These are phyloP conservation scores for Morus bassanus DNA, from an alignment of 2,797 vertebrate genomes.

Conservation along the genomic window DNA sequence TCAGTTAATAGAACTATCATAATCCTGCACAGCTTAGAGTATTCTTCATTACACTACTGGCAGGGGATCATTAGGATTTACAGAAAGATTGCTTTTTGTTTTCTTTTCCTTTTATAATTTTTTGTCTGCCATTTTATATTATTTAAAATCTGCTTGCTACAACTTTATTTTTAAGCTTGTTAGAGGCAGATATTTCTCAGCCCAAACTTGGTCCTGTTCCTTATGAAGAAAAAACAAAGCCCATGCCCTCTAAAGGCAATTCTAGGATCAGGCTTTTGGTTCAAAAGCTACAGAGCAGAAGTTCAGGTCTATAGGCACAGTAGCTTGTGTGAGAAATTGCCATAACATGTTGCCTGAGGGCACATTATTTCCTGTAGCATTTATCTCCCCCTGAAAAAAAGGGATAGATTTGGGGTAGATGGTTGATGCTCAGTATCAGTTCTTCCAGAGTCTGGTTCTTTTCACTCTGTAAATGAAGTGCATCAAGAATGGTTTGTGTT, in stretches of 20 bases:
- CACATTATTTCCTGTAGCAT: background rate
- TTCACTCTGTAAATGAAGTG: background rate
- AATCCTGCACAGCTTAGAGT: conserved; percentile 29
- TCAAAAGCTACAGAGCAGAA: background rate
- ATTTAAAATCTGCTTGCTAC: conserved; percentile 7
- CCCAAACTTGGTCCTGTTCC: background rate
- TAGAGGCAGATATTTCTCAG: background rate
- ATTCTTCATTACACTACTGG: conserved; percentile 25
- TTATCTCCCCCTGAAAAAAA: background rate
- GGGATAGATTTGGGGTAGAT: background rate
- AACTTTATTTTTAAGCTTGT: background rate
- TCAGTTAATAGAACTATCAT: conserved; percentile 20
- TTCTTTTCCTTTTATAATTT: background rate
- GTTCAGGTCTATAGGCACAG: background rate
- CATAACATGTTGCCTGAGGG: background rate
- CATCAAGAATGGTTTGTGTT: background rate
- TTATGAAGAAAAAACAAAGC: background rate
- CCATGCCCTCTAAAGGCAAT: background rate
- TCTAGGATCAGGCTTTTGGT: background rate
- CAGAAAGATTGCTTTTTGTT: background rate
- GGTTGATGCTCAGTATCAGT: background rate
- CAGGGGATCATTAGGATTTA: conserved; percentile 39
- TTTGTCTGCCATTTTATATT: background rate
- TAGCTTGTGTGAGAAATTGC: background rate
- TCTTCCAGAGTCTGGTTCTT: background rate